These are phyloP conservation scores for Nemopilema nomurai DNA, from an alignment of 30 jellyfish, hydroid and myxozoan genomes.

Conservation along the genomic window DNA sequence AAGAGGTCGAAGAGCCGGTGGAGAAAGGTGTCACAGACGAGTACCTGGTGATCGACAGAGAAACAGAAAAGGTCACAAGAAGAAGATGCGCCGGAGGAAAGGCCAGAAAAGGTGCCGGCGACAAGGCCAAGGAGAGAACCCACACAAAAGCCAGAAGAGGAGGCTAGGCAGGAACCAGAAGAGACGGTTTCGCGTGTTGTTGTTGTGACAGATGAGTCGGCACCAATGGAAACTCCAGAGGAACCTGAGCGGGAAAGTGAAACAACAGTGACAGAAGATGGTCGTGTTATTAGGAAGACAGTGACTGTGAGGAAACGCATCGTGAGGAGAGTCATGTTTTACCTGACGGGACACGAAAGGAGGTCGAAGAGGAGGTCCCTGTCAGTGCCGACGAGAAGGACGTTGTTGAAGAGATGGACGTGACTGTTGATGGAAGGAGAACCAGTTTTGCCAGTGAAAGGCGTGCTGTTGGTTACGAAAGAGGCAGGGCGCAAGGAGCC, in stretches of 20 bases:
- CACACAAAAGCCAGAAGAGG: slow-evolving; percentile 5
- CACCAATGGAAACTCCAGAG: slow-evolving; percentile 53
- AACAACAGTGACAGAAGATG: slow-evolving; percentile 7
- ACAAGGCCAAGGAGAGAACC: slow-evolving; percentile 4
- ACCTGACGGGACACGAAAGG: slow-evolving; percentile 75
- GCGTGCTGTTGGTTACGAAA: not conserved
- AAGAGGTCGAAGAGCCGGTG: slow-evolving; percentile 36
- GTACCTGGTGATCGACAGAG: slow-evolving; percentile 39
- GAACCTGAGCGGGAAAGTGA: slow-evolving; percentile 38
- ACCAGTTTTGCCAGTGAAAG: slow-evolving; percentile 9
- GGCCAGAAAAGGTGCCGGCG: not conserved
- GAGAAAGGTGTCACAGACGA: slow-evolving; percentile 2
- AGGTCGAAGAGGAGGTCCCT: slow-evolving; percentile 67
- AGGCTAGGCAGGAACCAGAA: slow-evolving; percentile 22
- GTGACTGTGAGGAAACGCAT: slow-evolving; percentile 69
- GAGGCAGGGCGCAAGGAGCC: slow-evolving; percentile 38
- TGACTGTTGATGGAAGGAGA: slow-evolving; percentile 19
- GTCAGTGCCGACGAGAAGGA: slow-evolving; percentile 46
- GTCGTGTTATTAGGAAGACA: slow-evolving; percentile 50
- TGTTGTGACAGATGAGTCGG: slow-evolving; percentile 11
- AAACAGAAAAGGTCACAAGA: slow-evolving; percentile 41
- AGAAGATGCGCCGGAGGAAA: slow-evolving; percentile 37
- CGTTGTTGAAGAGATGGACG: slow-evolving; percentile 23
- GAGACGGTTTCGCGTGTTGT: not conserved
- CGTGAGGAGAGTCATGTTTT: slow-evolving; percentile 47